Percentiles rank a stretch among this genome's conserved stretches.
phyloP scores from a whole-genome alignment of 1,140 invertebrate genomes.

The Halyomorpha halys region DNA sequence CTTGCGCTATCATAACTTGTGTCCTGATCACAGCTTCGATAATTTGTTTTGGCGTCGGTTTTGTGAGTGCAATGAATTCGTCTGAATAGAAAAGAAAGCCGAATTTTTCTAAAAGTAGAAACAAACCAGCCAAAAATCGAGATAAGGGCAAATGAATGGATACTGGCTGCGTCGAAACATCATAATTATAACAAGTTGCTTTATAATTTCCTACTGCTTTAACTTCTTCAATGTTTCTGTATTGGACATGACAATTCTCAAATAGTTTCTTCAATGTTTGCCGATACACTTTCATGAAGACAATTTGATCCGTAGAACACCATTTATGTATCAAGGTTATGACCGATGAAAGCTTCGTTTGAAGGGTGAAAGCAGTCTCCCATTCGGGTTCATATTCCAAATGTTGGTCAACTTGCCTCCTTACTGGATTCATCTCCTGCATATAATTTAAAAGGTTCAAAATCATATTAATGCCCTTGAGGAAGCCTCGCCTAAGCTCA shows the following conservation, averaged over 20 bases:
- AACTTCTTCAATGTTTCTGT: constrained; percentile 35
- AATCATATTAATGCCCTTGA: constrained; percentile 70
- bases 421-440: constrained; percentile 81
- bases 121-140: constrained; percentile 73
- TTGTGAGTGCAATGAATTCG: constrained; percentile 50
- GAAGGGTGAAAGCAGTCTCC: constrained; percentile 95
- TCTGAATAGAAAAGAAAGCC: constrained; percentile 56
- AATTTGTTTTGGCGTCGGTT: constrained; percentile 62
- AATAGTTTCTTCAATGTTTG: constrained; percentile 50
- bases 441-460: constrained; percentile 75
- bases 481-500: constrained; percentile 66
- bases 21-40: constrained; percentile 62
- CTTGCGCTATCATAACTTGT: constrained; percentile 70
- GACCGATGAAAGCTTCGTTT: constrained; percentile 80
- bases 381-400: constrained; percentile 98
- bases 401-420: constrained; percentile 83
- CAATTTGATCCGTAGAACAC: constrained; percentile 73
- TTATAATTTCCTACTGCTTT: constrained; percentile 43
- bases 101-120: constrained; percentile 57
- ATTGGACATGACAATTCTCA: constrained; percentile 53
- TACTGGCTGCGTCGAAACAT: constrained; percentile 63
- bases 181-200: constrained; percentile 46
- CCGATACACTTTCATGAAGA: constrained; percentile 65
- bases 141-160: constrained; percentile 87
- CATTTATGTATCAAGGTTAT: constrained; percentile 79